These are phyloP conservation scores for Manis pentadactyla DNA, from an alignment of 2,797 vertebrate genomes.

Conservation along the genomic window DNA sequence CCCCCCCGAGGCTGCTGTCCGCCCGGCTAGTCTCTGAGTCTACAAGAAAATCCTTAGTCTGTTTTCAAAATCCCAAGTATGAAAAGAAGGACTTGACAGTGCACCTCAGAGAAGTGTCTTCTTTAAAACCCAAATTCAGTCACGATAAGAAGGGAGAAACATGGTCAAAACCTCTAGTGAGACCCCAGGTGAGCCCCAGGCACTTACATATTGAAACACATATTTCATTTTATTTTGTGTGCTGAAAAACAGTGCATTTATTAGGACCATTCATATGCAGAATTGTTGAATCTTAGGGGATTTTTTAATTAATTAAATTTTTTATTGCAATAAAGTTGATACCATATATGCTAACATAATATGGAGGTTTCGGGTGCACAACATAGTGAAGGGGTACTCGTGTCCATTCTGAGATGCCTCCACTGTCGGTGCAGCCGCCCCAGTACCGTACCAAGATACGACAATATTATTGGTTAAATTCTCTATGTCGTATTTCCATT, in stretches of 20 bases:
- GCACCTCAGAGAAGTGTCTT: rapidly evolving
- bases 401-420: too few species aligned
- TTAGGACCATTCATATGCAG: background rate
- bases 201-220: background rate
- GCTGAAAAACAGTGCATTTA: background rate
- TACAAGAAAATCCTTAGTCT: background rate
- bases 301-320: too few species aligned
- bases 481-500: too few species aligned
- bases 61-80: background rate
- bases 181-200: rapidly evolving
- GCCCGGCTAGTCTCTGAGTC: rapidly evolving
- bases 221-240: background rate
- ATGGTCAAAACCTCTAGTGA: background rate
- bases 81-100: background rate
- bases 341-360: too few species aligned
- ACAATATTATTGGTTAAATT: too few species aligned
- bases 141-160: background rate
- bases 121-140: background rate
- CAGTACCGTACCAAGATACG: too few species aligned
- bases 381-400: too few species aligned
- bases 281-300: background rate
- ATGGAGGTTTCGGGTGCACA: too few species aligned
- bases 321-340: too few species aligned
- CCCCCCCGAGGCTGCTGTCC: rapidly evolving
- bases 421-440: too few species aligned